phyloP scores from a whole-genome alignment of 2,797 vertebrate species.

The Platyrinchus mystaceus region DNA sequence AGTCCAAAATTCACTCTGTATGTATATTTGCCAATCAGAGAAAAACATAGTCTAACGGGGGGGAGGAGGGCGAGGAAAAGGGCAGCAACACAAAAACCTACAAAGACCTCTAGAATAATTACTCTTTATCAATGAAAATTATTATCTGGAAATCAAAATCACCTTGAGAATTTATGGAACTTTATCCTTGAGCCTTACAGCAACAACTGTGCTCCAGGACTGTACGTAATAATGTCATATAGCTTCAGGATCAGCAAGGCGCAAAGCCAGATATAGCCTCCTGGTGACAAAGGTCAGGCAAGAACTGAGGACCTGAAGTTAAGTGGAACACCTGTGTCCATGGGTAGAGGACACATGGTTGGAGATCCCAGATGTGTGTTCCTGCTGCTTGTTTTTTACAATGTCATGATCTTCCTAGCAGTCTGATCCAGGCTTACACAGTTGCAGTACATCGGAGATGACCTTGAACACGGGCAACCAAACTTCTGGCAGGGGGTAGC shows the following conservation, averaged over 20 bases:
- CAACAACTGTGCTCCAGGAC: not conserved
- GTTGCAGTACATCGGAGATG: not conserved
- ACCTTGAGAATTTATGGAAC: not conserved
- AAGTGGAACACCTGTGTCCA: not conserved
- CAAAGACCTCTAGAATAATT: not conserved
- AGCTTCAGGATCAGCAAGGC: not conserved
- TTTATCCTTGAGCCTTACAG: not conserved
- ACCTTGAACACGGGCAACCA: not conserved
- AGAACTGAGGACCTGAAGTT: not conserved
- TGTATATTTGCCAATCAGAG: not conserved
- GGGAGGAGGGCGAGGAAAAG: not conserved
- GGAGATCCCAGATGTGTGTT: not conserved
- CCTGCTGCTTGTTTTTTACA: not conserved
- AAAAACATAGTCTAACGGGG: not conserved
- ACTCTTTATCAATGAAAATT: not conserved
- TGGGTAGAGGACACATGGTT: not conserved
- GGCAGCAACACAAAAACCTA: not conserved
- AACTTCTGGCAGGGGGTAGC: not conserved
- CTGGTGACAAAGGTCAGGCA: not conserved
- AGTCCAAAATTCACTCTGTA: not conserved
- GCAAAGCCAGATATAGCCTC: not conserved
- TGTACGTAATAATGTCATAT: accelerated
- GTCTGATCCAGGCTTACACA: not conserved
- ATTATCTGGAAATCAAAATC: not conserved
- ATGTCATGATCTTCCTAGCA: accelerated